Conservation (phyloP, 2,113 vertebrate species). For the Bufo bufo region DNA sequence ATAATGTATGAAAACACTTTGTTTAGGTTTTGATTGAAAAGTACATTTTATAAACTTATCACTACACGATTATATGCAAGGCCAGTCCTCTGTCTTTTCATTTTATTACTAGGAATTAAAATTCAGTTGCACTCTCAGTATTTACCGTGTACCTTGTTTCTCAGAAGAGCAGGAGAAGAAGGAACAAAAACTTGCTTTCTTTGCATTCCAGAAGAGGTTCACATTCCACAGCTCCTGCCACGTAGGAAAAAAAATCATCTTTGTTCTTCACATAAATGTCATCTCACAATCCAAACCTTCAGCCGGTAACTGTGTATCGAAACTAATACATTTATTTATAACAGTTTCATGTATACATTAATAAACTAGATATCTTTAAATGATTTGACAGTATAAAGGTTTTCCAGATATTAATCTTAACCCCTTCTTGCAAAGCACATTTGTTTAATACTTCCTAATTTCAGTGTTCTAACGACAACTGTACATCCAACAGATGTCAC, state of each 20-base stretch:
- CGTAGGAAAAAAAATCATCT: not conserved
- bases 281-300: constrained; percentile 1
- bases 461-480: no score
- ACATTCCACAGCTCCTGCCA: constrained; percentile 38
- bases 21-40: not conserved
- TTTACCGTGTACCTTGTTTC: not conserved
- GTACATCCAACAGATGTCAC: no score
- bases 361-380: not conserved
- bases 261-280: constrained; percentile 2
- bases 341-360: not conserved
- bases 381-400: not conserved
- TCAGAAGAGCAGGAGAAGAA: constrained; percentile 19
- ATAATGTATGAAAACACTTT: not conserved
- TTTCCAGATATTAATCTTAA: not conserved
- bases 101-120: constrained; percentile 2
- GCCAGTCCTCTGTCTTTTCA: not conserved
- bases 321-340: not conserved
- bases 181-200: constrained; percentile 36
- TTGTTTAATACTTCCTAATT: no score
- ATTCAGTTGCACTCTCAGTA: not conserved
- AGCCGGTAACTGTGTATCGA: not conserved
- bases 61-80: not conserved
- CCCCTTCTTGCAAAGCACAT: not conserved
- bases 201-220: constrained; percentile 41
- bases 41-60: not conserved